phyloP scores from a whole-genome alignment of 2,113 vertebrate species.

The Oxyruncus cristatus region DNA sequence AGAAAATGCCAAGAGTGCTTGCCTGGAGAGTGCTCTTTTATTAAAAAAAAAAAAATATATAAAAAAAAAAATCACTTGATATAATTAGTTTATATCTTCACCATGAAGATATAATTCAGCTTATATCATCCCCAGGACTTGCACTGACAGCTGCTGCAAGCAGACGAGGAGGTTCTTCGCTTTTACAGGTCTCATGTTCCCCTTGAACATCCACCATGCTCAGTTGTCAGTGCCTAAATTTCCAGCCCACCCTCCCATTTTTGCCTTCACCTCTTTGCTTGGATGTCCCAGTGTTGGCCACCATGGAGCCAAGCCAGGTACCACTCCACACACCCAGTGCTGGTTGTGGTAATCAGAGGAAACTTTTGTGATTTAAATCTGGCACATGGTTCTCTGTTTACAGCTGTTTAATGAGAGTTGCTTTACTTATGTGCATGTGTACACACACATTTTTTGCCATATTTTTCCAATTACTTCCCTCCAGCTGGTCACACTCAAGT shows the following conservation, averaged over 20 bases:
- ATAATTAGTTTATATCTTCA: not conserved
- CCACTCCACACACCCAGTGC: not conserved
- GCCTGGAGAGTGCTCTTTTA: not conserved
- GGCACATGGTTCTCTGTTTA: not conserved
- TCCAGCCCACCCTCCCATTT: not conserved
- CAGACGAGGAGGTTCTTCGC: not conserved
- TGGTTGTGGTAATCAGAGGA: not conserved
- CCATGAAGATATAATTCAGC: not conserved
- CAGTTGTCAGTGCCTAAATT: not conserved
- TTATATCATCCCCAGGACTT: not conserved
- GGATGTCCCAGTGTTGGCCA: not conserved
- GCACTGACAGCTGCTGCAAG: not conserved
- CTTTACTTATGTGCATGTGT: not conserved
- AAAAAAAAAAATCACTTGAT: not conserved
- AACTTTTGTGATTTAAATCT: not conserved
- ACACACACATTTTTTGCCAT: not conserved
- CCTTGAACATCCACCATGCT: not conserved
- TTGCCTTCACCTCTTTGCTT: not conserved
- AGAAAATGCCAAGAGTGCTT: not conserved
- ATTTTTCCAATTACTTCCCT: constrained; percentile 27
- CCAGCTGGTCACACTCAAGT: not conserved
- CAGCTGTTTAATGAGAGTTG: not conserved
- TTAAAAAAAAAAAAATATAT: not conserved
- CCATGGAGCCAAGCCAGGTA: not conserved
- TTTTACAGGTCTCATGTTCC: not conserved